Base-by-base conservation (phyloP, 2,113 vertebrate genomes). In the Actenoides lindsayi region DNA sequence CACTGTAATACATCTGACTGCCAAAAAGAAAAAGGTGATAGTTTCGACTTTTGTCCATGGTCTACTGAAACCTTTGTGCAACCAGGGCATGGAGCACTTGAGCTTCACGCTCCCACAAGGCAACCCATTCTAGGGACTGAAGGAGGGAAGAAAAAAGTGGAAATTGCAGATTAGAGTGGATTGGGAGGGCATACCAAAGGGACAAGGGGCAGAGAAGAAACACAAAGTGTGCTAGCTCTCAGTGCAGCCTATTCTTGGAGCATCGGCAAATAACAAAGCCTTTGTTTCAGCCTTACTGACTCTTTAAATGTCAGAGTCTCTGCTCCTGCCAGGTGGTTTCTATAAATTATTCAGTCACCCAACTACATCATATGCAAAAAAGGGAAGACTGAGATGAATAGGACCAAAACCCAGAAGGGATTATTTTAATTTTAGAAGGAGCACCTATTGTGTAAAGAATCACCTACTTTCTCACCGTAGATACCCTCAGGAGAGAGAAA, bases 341-440 rank as follows among this genome's bases (percentile, higher is more conserved):
- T 65, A 85, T 95, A 87, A 96, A 97, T 95, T 94, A 97, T 96
- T 96, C 70, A 95, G 69, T 80, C 68, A 87, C 44, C 16, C 83
- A 87, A 41, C 19, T 28, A 76, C 7, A 65, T 67, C 42, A 11
- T 13, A 27, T 78, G 70, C 28, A 60, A 17, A 73, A 93, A 67
- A 65, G 21, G 23, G 80, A 90, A 81, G 57, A 80, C 24, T 18
- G 18, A 87, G 31, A 23, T 79, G 51, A 89, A 88, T 12, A 80
- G 51, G 25, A 91, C 28, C 56, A 86, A 86, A 80, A 48, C 37
- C 28, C 71, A 35, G 56, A 90, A 75, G 44, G 13, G 46, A 68
- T 69, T 62, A 60, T 57, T 89, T 85, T 60, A 42, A 80, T 93
- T 91, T 76, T 64, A 83, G 60, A 64, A 83, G 92, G 35, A 83